Conservation (phyloP, 2,113 vertebrate genomes). For the Elgaria multicarinata region DNA sequence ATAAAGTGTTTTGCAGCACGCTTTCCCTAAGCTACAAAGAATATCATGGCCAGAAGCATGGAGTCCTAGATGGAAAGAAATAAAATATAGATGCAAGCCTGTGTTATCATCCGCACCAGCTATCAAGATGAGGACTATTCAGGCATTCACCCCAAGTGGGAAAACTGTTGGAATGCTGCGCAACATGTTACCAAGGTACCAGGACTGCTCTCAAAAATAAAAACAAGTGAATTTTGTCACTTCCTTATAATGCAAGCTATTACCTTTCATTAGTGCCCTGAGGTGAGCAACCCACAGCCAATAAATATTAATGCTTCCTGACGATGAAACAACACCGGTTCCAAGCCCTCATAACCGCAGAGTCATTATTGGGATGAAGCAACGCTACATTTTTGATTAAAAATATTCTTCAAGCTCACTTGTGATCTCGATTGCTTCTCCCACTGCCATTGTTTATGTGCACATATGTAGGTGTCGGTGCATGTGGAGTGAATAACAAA, state of each 20-base stretch:
- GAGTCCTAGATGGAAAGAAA: neutral
- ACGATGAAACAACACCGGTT: slow-evolving; percentile 50
- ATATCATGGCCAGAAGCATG: neutral
- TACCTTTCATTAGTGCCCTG: slow-evolving; percentile 64
- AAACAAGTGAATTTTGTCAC: slow-evolving; percentile 48
- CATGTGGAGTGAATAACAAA: slow-evolving; percentile 52
- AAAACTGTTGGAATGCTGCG: slow-evolving; percentile 41
- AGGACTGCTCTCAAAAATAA: slow-evolving; percentile 43
- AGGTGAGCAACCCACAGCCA: slow-evolving; percentile 40
- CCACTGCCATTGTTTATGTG: slow-evolving; percentile 36
- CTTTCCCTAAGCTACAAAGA: neutral
- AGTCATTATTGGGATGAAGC: slow-evolving; percentile 18
- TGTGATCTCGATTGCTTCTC: slow-evolving; percentile 49
- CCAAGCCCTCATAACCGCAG: slow-evolving; percentile 40
- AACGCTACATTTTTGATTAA: slow-evolving; percentile 36
- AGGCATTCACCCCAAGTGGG: slow-evolving; percentile 38
- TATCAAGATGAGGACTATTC: slow-evolving; percentile 28
- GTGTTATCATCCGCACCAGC: slow-evolving; percentile 1
- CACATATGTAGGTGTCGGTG: neutral
- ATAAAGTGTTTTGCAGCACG: neutral
- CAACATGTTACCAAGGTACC: slow-evolving; percentile 19
- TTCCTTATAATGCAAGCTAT: slow-evolving; percentile 54
- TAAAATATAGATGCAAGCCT: neutral
- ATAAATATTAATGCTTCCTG: slow-evolving; percentile 64
- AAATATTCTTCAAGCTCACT: slow-evolving; percentile 44